A percentile compares a stretch with the other conserved stretches of the same genome.
These are phyloP conservation scores for Ia io DNA, from an alignment of 2,113 vertebrate species.

Conservation along the genomic window DNA sequence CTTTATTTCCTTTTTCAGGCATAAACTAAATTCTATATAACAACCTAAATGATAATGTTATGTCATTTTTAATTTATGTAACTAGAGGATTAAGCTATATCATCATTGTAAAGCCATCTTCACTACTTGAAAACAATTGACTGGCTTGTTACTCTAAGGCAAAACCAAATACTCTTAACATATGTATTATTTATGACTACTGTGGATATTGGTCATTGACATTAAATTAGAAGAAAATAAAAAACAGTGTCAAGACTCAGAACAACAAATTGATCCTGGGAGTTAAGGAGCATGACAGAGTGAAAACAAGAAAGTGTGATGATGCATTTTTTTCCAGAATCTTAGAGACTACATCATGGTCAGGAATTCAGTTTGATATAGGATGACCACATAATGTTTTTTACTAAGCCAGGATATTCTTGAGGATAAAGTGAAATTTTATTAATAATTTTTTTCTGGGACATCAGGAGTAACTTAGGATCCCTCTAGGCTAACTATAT, in stretches of 20 bases:
- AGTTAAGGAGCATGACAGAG: not conserved
- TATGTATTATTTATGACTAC: slow-evolving; percentile 19
- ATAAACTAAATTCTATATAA: slow-evolving; percentile 65
- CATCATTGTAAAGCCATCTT: slow-evolving; percentile 74
- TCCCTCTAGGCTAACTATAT: not conserved
- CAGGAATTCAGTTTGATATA: not conserved
- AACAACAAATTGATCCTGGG: not conserved
- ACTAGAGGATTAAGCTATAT: slow-evolving; percentile 65
- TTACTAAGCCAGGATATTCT: not conserved
- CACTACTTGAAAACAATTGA: slow-evolving; percentile 65
- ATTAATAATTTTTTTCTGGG: not conserved
- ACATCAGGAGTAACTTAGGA: not conserved
- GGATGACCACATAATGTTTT: not conserved
- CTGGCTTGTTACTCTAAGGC: slow-evolving; percentile 56
- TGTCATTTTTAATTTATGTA: slow-evolving; percentile 75
- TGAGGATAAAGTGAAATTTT: not conserved
- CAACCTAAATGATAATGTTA: slow-evolving; percentile 65
- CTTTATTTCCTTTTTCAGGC: slow-evolving; percentile 63
- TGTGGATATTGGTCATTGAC: not conserved
- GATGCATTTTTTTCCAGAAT: not conserved
- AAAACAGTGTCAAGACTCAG: not conserved
- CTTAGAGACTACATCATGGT: not conserved
- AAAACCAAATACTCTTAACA: slow-evolving; percentile 29
- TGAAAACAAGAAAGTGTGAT: not conserved
- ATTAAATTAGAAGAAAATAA: slow-evolving; percentile 14